Conservation (phyloP, 2,113 vertebrate genomes). For the Chionodraco myersi region DNA sequence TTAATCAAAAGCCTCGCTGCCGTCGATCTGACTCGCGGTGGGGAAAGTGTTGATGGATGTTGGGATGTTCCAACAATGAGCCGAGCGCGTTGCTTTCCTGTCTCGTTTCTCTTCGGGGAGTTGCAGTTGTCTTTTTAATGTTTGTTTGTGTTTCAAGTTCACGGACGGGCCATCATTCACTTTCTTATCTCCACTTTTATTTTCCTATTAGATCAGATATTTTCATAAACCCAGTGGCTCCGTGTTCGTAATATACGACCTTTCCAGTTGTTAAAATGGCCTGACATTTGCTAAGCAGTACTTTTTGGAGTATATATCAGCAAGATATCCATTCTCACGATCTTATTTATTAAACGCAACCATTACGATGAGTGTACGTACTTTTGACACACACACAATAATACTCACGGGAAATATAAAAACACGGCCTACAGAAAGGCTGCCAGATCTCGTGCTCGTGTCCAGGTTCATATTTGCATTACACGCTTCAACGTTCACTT, state of each 20-base stretch:
- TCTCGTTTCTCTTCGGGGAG: conserved; percentile 16
- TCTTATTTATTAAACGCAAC: too few relatives aligned
- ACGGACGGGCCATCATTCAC: conserved; percentile 8
- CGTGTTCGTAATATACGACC: neutral
- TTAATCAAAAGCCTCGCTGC: neutral
- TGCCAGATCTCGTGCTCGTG: too few relatives aligned
- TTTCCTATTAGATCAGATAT: neutral
- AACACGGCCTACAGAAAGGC: too few relatives aligned
- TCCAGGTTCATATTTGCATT: too few relatives aligned
- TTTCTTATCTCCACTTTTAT: neutral
- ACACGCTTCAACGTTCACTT: neutral
- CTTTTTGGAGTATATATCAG: too few relatives aligned
- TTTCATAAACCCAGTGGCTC: too few relatives aligned
- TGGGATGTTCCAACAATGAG: conserved; percentile 15
- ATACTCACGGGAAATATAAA: too few relatives aligned
- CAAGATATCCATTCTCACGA: too few relatives aligned
- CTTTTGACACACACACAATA: too few relatives aligned
- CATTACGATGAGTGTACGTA: too few relatives aligned
- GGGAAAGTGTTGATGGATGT: conserved; percentile 1
- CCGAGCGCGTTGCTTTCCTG: conserved; percentile 39
- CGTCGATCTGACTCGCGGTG: neutral
- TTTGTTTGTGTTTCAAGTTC: conserved; percentile 37
- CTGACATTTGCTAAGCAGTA: too few relatives aligned
- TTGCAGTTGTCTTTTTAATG: conserved; percentile 13
- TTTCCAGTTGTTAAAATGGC: neutral